Evolutionary conservation across 2,113 vertebrate species (phyloP).

Genomic region (Orthonyx spaldingii): DNA sequence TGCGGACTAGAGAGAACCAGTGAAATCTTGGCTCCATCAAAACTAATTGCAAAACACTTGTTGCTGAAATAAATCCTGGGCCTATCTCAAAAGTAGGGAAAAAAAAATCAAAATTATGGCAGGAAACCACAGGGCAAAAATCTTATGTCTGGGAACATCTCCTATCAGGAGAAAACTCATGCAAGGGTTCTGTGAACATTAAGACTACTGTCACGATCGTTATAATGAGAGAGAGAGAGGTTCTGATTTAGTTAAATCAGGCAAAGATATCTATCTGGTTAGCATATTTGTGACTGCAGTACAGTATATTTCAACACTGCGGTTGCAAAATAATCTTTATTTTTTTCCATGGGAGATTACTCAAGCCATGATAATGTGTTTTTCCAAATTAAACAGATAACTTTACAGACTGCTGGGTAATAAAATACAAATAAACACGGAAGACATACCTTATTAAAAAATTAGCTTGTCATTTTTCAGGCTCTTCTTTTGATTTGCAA

Average conservation of each 20-base stretch:
- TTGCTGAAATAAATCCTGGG: not conserved
- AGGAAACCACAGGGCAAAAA: not conserved
- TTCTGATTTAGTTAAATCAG: conserved; percentile 6
- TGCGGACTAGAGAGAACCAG: not conserved
- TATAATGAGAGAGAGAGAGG: not conserved
- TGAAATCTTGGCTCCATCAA: conserved; percentile 26
- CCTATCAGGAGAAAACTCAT: not conserved
- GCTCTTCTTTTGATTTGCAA: conserved; percentile 62
- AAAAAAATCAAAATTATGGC: not conserved
- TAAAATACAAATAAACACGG: conserved; percentile 23
- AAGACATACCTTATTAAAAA: conserved; percentile 51
- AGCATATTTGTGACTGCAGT: not conserved
- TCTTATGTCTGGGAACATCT: not conserved
- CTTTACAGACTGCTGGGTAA: conserved; percentile 34
- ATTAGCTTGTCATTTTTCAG: conserved; percentile 53
- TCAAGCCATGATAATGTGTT: conserved; percentile 4
- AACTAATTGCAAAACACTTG: conserved; percentile 41
- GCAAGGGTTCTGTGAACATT: not conserved
- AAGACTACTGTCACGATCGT: not conserved
- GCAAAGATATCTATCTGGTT: conserved; percentile 23
- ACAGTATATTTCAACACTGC: conserved; percentile 22
- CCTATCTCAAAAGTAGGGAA: not conserved
- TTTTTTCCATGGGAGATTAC: conserved; percentile 43
- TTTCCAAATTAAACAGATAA: conserved; percentile 53
- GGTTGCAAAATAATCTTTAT: conserved; percentile 39